These are phyloP conservation scores for Fragum whitleyi DNA, from an alignment of 2,888 invertebrate genomes.

Conservation along the genomic window DNA sequence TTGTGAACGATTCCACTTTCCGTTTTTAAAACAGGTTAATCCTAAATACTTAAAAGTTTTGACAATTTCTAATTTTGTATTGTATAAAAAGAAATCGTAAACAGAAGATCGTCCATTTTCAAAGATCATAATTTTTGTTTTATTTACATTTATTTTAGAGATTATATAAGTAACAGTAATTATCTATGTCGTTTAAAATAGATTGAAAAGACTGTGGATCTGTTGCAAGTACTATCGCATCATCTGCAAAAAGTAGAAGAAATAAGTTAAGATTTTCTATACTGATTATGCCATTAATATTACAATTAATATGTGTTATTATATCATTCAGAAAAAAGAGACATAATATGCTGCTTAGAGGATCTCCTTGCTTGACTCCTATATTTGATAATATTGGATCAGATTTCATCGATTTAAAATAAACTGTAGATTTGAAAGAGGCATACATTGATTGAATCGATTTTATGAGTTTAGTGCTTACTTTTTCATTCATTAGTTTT, in stretches of 20 bases:
- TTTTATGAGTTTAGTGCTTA: too few relatives aligned
- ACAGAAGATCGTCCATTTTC: background rate
- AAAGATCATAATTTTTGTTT: conserved; percentile 23
- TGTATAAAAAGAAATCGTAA: conserved; percentile 3
- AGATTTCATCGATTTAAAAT: too few relatives aligned
- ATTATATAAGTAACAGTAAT: background rate
- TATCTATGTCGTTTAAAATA: conserved; percentile 10
- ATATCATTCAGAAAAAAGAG: too few relatives aligned
- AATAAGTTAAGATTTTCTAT: too few relatives aligned
- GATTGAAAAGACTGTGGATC: background rate
- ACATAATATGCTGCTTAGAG: too few relatives aligned
- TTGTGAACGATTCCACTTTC: conserved; percentile 6
- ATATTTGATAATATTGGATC: too few relatives aligned
- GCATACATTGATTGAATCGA: too few relatives aligned
- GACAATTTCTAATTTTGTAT: conserved; percentile 12
- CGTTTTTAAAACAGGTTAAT: conserved; percentile 13
- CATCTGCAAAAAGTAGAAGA: background rate
- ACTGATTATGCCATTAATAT: too few relatives aligned
- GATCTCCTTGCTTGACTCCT: too few relatives aligned
- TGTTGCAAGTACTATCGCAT: conserved; percentile 1
- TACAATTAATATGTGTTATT: too few relatives aligned
- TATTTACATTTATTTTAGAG: conserved; percentile 10
- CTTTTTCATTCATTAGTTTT: too few relatives aligned
- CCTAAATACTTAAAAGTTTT: conserved; percentile 9
- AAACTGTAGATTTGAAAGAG: too few relatives aligned